These are phyloP conservation scores for Notocelia uddmanniana DNA, from an alignment of 2,888 invertebrate species.

Conservation along the genomic window DNA sequence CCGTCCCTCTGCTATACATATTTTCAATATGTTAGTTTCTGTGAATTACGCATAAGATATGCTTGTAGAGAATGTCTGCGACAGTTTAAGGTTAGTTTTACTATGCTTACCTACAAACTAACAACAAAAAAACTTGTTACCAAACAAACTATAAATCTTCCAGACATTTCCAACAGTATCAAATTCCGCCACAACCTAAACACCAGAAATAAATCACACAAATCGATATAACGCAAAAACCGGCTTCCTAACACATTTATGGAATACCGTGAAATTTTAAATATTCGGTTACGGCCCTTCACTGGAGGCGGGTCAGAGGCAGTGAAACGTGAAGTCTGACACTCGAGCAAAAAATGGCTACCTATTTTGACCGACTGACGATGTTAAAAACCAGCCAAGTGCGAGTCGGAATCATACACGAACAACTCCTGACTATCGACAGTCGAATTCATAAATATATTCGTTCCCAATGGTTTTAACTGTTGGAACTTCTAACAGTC, in stretches of 20 bases:
- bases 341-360: conserved; percentile 6
- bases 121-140: conserved; percentile 11
- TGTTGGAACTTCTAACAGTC: too few relatives aligned
- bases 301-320: conserved; percentile 20
- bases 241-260: conserved; percentile 32
- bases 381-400: too few relatives aligned
- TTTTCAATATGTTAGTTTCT: too few relatives aligned
- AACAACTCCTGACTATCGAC: too few relatives aligned
- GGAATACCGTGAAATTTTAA: conserved; percentile 45
- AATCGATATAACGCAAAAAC: conserved; percentile 22
- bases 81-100: too few relatives aligned
- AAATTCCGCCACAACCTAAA: conserved; percentile 11
- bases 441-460: too few relatives aligned
- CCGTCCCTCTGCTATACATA: too few relatives aligned
- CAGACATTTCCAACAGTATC: conserved; percentile 21
- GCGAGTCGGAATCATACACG: too few relatives aligned
- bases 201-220: conserved; percentile 30
- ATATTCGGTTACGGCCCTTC: conserved; percentile 23
- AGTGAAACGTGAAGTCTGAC: conserved; percentile 1
- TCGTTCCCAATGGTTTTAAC: too few relatives aligned
- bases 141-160: conserved; percentile 1
- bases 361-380: background rate
- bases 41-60: too few relatives aligned
- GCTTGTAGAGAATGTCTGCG: too few relatives aligned
- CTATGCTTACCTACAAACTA: background rate